Conservation (phyloP, 2,113 vertebrate species). For the Cichladusa arquata region DNA sequence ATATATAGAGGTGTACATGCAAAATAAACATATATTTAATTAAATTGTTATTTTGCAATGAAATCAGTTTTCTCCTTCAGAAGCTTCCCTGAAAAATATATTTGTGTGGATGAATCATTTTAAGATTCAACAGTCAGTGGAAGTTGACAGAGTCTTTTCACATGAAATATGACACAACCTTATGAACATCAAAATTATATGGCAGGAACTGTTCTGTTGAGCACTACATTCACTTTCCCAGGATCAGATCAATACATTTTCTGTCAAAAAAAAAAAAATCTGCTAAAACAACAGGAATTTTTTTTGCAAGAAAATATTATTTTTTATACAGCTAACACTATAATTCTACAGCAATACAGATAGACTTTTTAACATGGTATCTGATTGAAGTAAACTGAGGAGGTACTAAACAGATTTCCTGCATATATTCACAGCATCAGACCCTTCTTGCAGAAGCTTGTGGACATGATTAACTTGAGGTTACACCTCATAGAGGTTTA, state of each 20-base stretch:
- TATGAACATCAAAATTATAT: slow-evolving; percentile 52
- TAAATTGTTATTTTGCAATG: slow-evolving; percentile 37
- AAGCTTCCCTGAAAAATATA: slow-evolving; percentile 33
- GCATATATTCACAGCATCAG: not conserved
- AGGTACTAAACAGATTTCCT: not conserved
- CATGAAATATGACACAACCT: slow-evolving; percentile 53
- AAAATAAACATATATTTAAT: slow-evolving; percentile 39
- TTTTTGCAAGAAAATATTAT: slow-evolving; percentile 24
- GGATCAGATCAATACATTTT: slow-evolving; percentile 63
- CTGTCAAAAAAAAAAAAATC: slow-evolving; percentile 33
- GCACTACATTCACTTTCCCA: slow-evolving; percentile 11
- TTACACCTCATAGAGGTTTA: not conserved
- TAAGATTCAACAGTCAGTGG: slow-evolving; percentile 40
- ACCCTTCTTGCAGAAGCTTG: not conserved
- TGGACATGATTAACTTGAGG: not conserved
- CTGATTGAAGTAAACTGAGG: not conserved
- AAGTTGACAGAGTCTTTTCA: slow-evolving; percentile 56
- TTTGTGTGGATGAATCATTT: slow-evolving; percentile 56
- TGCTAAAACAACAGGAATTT: slow-evolving; percentile 2
- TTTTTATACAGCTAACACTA: not conserved
- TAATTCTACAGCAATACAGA: not conserved
- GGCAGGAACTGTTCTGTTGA: slow-evolving; percentile 35
- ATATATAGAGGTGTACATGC: not conserved
- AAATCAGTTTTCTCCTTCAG: slow-evolving; percentile 27
- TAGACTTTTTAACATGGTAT: not conserved